phyloP scores from a whole-genome alignment of 1,140 invertebrate genomes.

The Megalonaias nervosa region DNA sequence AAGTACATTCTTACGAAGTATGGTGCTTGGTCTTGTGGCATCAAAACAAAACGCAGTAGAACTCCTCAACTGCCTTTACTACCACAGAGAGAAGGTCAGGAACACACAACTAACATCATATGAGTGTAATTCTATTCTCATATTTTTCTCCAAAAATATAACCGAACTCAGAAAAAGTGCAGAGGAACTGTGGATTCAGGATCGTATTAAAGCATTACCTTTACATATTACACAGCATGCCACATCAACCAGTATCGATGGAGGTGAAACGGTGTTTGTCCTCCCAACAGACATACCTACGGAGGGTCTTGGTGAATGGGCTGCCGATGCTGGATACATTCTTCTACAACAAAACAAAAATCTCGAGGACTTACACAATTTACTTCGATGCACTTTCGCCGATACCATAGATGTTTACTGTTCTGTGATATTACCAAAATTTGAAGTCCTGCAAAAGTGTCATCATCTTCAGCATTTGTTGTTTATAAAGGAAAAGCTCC shows the following conservation, averaged over 20 bases:
- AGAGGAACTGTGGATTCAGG: not conserved
- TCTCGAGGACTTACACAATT: not conserved
- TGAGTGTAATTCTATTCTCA: not conserved
- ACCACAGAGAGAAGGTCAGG: not conserved
- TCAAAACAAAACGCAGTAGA: not conserved
- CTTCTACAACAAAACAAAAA: not conserved
- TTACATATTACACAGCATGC: slow-evolving; percentile 3
- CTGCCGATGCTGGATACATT: not conserved
- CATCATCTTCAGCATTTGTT: not conserved
- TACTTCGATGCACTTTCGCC: not conserved
- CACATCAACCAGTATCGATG: not conserved
- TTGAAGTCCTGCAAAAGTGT: not conserved
- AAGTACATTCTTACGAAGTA: not conserved
- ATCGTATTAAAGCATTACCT: slow-evolving; percentile 1
- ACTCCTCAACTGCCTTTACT: slow-evolving; percentile 3
- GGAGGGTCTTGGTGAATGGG: slow-evolving; percentile 12
- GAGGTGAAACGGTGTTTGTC: not conserved
- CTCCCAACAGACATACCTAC: slow-evolving; percentile 4
- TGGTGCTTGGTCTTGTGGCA: not conserved
- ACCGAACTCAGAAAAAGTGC: not conserved
- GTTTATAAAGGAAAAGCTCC: slow-evolving; percentile 5
- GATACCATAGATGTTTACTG: not conserved
- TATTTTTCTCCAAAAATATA: slow-evolving; percentile 1
- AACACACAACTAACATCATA: not conserved
- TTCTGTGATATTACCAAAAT: not conserved